A percentile compares a stretch with the other conserved stretches of the same genome.
phyloP scores from a whole-genome alignment of 2,797 vertebrate species.

The Notoglanidium macrostoma region DNA sequence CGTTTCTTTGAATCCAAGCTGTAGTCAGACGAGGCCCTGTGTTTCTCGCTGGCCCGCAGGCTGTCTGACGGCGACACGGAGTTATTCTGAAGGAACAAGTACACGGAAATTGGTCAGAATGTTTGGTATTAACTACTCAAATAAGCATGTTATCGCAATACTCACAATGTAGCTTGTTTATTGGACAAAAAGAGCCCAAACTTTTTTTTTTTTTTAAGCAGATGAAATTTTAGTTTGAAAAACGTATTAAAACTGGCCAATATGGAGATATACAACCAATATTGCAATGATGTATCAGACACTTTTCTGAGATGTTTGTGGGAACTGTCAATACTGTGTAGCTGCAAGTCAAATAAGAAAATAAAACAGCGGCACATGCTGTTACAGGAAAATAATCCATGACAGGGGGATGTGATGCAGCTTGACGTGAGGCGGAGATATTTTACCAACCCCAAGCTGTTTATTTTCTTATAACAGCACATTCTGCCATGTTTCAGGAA shows the following conservation, averaged over 20 bases:
- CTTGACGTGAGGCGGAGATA: background rate
- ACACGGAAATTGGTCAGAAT: background rate
- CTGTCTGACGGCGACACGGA: slow-evolving; percentile 94
- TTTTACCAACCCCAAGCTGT: background rate
- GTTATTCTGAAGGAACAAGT: slow-evolving; percentile 81
- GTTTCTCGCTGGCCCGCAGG: slow-evolving; percentile 89
- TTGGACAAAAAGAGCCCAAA: background rate
- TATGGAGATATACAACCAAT: background rate
- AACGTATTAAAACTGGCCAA: no score
- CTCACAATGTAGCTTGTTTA: background rate
- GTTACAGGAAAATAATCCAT: background rate
- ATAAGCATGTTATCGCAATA: background rate
- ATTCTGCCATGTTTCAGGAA: background rate
- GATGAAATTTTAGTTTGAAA: background rate
- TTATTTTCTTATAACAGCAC: background rate
- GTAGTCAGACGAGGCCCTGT: slow-evolving; percentile 88
- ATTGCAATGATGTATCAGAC: background rate
- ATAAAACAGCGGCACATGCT: background rate
- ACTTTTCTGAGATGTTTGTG: background rate
- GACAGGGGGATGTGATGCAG: background rate
- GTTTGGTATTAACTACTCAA: background rate
- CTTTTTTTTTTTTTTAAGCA: background rate
- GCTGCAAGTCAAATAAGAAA: background rate
- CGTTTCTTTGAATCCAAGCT: slow-evolving; percentile 90
- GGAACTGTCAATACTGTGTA: background rate